Conservation (phyloP, 37 sponge, comb jelly and placozoan genomes). For the Tethya wilhelma region DNA sequence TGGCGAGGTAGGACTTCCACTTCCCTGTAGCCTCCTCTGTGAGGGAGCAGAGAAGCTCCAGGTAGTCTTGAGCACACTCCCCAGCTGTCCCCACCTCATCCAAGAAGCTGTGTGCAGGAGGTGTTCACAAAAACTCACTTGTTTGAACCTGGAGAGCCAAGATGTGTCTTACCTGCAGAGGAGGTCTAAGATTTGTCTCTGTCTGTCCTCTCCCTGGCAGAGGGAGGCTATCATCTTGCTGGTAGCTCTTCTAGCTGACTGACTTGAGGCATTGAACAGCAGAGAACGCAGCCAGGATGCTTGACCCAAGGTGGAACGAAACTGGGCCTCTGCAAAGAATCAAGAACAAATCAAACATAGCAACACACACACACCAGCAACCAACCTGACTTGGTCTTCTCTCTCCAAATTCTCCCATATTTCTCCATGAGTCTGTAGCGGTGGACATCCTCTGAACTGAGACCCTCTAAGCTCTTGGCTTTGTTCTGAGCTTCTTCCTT, state of each 20-base stretch:
- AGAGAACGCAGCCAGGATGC: slow-evolving; percentile 81
- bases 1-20: slow-evolving; percentile 87
- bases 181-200: slow-evolving; percentile 78
- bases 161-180: slow-evolving; percentile 81
- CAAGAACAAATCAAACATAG: background rate
- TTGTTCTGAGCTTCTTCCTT: slow-evolving; percentile 13
- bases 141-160: too few relatives aligned
- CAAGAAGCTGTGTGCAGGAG: slow-evolving; percentile 69
- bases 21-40: slow-evolving; percentile 28
- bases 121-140: too few relatives aligned
- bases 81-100: slow-evolving; percentile 74
- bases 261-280: slow-evolving; percentile 84
- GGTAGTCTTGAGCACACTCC: slow-evolving; percentile 82
- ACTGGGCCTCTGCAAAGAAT: slow-evolving; percentile 26
- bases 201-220: slow-evolving; percentile 64
- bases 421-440: slow-evolving; percentile 59
- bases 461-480: background rate
- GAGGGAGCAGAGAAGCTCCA: slow-evolving; percentile 66
- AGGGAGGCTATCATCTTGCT: slow-evolving; percentile 68
- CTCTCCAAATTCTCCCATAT: slow-evolving; percentile 63
- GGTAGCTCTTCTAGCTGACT: slow-evolving; percentile 65
- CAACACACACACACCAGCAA: background rate
- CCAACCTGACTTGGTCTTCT: slow-evolving; percentile 44
- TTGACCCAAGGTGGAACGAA: slow-evolving; percentile 45
- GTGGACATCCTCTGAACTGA: slow-evolving; percentile 33